These are phyloP conservation scores for Takifugu rubripes DNA, from an alignment of 2,797 vertebrate species.

Conservation along the genomic window DNA sequence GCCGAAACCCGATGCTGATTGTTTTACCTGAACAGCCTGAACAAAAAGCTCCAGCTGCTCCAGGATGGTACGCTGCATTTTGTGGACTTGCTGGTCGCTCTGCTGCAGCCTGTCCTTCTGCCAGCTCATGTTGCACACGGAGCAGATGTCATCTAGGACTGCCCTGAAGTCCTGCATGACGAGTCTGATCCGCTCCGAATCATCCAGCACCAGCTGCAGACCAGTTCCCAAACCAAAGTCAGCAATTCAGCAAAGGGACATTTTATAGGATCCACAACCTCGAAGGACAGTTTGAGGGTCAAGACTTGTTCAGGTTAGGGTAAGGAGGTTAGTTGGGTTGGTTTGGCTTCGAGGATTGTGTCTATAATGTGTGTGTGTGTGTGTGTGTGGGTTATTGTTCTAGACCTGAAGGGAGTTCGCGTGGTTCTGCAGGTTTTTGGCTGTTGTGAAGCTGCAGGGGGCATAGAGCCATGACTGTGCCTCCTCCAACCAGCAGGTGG, in stretches of 20 bases:
- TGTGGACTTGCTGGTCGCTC: conserved; percentile 65
- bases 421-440: conserved; percentile 78
- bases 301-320: too few species aligned
- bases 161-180: conserved; percentile 72
- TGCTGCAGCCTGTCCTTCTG: conserved; percentile 70
- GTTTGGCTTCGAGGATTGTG: not conserved
- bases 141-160: conserved; percentile 79
- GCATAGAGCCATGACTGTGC: conserved; percentile 75
- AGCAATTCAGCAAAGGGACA: too few species aligned
- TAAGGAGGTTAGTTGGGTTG: too few species aligned
- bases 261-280: too few species aligned
- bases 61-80: conserved; percentile 76
- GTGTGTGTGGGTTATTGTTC: not conserved
- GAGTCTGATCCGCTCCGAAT: conserved; percentile 82
- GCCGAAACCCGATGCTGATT: not conserved
- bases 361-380: not conserved
- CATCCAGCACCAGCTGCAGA: conserved; percentile 85
- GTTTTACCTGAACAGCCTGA: conserved; percentile 76
- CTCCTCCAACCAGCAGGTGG: conserved; percentile 82
- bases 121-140: conserved; percentile 78
- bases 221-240: not conserved
- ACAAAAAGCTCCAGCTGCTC: conserved; percentile 79
- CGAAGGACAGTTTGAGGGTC: too few species aligned
- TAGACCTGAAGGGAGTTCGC: conserved; percentile 83
- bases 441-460: conserved; percentile 73